Percentiles rank a stretch among this genome's conserved stretches.
Evolutionary conservation across 2,113 vertebrate genomes (phyloP).

Genomic region (Spilogale gracilis): DNA sequence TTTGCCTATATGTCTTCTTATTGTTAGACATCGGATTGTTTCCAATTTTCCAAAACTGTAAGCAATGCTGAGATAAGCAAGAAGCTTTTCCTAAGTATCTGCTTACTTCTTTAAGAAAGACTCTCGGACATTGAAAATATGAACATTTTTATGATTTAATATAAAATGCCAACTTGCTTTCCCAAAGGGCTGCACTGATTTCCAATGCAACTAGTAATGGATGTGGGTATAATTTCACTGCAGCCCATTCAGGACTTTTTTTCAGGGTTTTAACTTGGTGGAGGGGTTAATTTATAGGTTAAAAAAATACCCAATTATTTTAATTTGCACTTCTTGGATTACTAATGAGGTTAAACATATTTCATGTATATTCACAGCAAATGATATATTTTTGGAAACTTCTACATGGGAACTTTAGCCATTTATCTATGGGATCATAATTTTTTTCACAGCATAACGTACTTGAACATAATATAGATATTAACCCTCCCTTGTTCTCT

Average conservation of each 20-base stretch:
- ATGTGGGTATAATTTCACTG: background rate
- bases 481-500: background rate
- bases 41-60: slow-evolving; percentile 4
- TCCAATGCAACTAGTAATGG: background rate
- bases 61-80: slow-evolving; percentile 36
- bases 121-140: slow-evolving; percentile 27
- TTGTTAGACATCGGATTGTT: slow-evolving; percentile 10
- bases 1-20: slow-evolving; percentile 41
- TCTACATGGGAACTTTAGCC: background rate
- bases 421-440: background rate
- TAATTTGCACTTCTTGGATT: slow-evolving; percentile 43
- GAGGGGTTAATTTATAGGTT: background rate
- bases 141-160: slow-evolving; percentile 45
- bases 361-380: background rate
- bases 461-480: background rate
- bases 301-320: slow-evolving; percentile 12
- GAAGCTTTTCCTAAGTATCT: background rate
- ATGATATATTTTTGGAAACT: background rate
- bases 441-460: background rate
- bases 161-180: slow-evolving; percentile 55
- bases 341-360: slow-evolving; percentile 29
- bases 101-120: slow-evolving; percentile 36
- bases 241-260: background rate
- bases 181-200: slow-evolving; percentile 8
- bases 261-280: background rate